phyloP scores from a whole-genome alignment of 1,140 invertebrate species.

The Drosophila bifasciata region DNA sequence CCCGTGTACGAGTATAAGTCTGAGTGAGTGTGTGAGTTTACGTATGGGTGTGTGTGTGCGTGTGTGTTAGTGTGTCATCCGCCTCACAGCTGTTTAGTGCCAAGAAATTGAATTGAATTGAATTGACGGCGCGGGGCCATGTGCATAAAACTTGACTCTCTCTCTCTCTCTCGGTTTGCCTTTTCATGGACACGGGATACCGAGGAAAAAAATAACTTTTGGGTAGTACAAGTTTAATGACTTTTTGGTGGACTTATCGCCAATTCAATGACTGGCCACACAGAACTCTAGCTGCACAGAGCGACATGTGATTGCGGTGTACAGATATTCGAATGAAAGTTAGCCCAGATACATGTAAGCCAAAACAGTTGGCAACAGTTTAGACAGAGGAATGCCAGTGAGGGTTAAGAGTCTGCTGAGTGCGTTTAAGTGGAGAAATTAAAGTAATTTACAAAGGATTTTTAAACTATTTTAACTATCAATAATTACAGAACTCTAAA shows the following conservation, averaged over 20 bases:
- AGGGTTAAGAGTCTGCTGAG: not conserved
- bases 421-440: not conserved
- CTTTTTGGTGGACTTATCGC: conserved; percentile 62
- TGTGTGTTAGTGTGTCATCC: no score
- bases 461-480: no score
- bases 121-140: conserved; percentile 42
- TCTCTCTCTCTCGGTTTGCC: no score
- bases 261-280: conserved; percentile 5
- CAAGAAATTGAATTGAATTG: conserved; percentile 73
- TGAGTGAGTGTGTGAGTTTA: no score
- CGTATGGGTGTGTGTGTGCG: no score
- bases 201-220: conserved; percentile 45
- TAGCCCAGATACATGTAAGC: conserved; percentile 14
- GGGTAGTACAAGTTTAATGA: conserved; percentile 72
- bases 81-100: conserved; percentile 50
- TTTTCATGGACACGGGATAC: conserved; percentile 36
- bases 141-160: conserved; percentile 64
- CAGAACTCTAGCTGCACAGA: conserved; percentile 26
- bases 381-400: conserved; percentile 1
- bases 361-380: not conserved
- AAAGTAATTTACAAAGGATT: no score
- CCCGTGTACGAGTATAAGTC: no score
- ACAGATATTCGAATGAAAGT: conserved; percentile 37
- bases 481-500: no score
- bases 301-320: conserved; percentile 46